Base-by-base conservation (phyloP, 1,140 invertebrate genomes). In the Zaprionus nigranus region DNA sequence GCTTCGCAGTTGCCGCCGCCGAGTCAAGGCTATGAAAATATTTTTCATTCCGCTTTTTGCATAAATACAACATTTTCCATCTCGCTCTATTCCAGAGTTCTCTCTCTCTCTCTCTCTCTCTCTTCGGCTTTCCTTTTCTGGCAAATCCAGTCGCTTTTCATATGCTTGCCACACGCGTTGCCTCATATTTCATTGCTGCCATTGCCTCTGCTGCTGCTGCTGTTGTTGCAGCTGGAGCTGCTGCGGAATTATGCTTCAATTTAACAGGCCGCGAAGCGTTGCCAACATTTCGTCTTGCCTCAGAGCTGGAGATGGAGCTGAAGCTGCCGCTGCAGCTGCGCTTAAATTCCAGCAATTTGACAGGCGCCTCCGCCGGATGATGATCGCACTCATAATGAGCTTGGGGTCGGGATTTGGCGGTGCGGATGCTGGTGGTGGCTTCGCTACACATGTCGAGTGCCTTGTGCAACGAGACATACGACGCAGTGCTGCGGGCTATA, bases 11-110 rank as follows among this genome's bases (percentile, higher is more conserved):
- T 83, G 81, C 84, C 40, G n/a, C 36, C 13, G 36, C 40, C 40
- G 67, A 82, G 85, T 81, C 85, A 88, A 90, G 84, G 85, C 81
- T 90, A 71, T 46, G 75, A 73, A 88, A 88, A 87, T 88, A 88
- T 88, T 88, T 88, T 79, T 90, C 81, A 88, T 90, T 90, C 68
- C 68, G 78, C 78, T 85, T 79, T 88, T 90, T 88, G 85, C 85
- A 88, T 90, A 85, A 88, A 88, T 85, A 90, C 78, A 88, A 82
- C 78, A 90, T 90, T 88, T 90, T 71, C 75, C 68, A 68, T 53
- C 53, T 30, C 56, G 30, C 22, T 22, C 43, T 51, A 17, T 12
- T 24, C 11, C 56, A 63, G 26, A 13, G 30, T 24, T 24, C 26
- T 54, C 28, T 38, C 22, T n/a, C 28, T 24, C 20, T 20, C n/a